phyloP scores from a whole-genome alignment of 2,113 vertebrate genomes.

The Antennarius striatus region DNA sequence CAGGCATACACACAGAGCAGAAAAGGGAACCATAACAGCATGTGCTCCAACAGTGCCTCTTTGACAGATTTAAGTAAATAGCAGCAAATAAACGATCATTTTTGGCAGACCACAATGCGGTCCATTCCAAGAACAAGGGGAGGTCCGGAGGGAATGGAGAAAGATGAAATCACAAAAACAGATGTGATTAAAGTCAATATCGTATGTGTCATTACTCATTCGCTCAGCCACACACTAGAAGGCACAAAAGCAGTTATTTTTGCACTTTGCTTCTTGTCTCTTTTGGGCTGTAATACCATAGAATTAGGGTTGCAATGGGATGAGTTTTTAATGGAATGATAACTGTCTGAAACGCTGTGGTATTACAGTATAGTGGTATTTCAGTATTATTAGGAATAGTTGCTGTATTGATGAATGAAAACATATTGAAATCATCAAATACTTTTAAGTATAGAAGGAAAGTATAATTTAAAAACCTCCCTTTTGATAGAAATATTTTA shows the following conservation, averaged over 20 bases:
- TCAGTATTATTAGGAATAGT: no score
- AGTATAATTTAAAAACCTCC: no score
- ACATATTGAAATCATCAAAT: no score
- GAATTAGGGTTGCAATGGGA: no score
- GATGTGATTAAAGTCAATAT: conserved; percentile 81
- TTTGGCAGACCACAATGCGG: conserved; percentile 69
- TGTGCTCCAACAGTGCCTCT: conserved; percentile 68
- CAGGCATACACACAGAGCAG: conserved; percentile 44
- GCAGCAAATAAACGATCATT: conserved; percentile 79
- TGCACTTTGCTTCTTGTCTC: conserved; percentile 16
- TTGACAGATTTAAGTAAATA: conserved; percentile 81
- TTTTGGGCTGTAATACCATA: background rate
- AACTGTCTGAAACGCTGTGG: no score
- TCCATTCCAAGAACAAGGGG: conserved; percentile 73
- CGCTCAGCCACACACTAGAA: conserved; percentile 37
- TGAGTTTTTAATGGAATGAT: no score
- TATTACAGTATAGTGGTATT: no score
- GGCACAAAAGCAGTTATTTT: conserved; percentile 27
- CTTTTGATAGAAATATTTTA: no score
- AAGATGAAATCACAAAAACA: conserved; percentile 78
- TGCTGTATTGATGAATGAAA: no score
- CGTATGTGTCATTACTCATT: conserved; percentile 75
- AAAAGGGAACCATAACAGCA: conserved; percentile 64
- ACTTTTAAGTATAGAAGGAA: no score
- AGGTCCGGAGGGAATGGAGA: conserved; percentile 67